Evolutionary conservation across 2,113 vertebrate genomes (phyloP), one percentile per base, ranked within the genome.

Genomic region (Hirundichthys speculiger): DNA sequence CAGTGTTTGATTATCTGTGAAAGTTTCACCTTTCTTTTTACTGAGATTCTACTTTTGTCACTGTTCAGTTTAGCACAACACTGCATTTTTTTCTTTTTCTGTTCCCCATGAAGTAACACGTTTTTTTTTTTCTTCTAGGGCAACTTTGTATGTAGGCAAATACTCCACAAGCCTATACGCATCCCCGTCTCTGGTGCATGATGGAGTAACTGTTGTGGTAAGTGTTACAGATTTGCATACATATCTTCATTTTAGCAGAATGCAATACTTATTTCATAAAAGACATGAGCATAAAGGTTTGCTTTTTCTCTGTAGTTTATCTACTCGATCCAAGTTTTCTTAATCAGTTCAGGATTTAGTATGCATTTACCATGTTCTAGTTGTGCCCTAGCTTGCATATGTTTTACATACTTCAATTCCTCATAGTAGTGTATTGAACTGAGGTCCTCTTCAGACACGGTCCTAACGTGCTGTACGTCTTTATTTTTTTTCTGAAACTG

Each of bases 151-250:
- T 9, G 97, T 99, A 3, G 97, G 96, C 38, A 98, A 95, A 79
- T 97, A 98, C 65, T 99, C 96, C 11, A 95, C 94, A 25, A 98
- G 98, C 40, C 90, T 99, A 41, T 99, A 99, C 0, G 97, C 98
- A 0, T 99, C 96, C 0, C 93, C 94, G 0, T 99, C 98, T 0
- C 93, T 99, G 92, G 98, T 99, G 38, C 97, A 99, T 0, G 96
- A 98, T 74, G 97, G 98, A 24, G 96, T 99, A 18, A 95, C 96
- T 4, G 95, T 99, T 2, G 94, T 99, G 96, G 98, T 99, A 85
- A 96, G 96, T 90, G 19, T 22, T n/a, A 2, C n/a, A n/a, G n/a
- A n/a, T 38, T 61, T 48, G 19, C 27, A 7, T 25, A 39, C 18
- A 13, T 54, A 16, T 72, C 25, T 57, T 52, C 4, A 57, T 69